A percentile compares a stretch with the other conserved stretches of the same genome.
These are phyloP conservation scores for Cinclus mexicanus DNA, from an alignment of 2,113 vertebrate species.

Conservation along the genomic window DNA sequence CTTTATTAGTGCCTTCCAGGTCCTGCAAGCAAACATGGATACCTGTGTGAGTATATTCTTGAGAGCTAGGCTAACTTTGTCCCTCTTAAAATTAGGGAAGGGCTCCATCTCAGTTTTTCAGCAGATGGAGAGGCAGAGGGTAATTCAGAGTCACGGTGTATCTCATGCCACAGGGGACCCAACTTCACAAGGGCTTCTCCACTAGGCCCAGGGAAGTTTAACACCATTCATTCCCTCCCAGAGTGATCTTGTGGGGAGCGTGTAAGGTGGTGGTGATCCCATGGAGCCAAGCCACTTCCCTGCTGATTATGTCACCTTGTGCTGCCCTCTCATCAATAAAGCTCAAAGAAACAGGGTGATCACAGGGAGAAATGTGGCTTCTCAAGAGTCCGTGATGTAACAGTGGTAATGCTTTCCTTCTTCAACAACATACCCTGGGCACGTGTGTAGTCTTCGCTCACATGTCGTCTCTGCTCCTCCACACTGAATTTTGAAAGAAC, in stretches of 20 bases:
- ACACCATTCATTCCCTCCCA: neutral
- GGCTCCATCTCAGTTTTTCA: neutral
- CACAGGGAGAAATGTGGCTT: neutral
- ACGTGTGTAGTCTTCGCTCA: neutral
- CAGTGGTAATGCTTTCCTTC: neutral
- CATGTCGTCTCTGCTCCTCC: neutral
- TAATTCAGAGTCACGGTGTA: neutral
- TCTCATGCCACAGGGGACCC: neutral
- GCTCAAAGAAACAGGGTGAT: neutral
- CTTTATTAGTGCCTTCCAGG: conserved; percentile 64
- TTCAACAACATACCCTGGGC: neutral
- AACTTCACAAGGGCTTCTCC: neutral
- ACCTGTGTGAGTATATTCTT: conserved; percentile 72
- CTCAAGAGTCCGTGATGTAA: rapidly evolving
- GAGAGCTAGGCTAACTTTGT: neutral
- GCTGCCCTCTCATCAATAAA: neutral
- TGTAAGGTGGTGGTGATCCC: neutral
- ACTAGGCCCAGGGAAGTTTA: neutral
- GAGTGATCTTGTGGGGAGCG: neutral
- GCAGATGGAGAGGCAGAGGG: neutral
- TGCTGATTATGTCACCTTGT: neutral
- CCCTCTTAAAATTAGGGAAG: neutral
- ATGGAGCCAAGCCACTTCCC: neutral
- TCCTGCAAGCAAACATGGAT: conserved; percentile 50
- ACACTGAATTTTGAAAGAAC: neutral